phyloP scores from a whole-genome alignment of 2,797 vertebrate genomes.

The Lindbergichthys nudifrons region DNA sequence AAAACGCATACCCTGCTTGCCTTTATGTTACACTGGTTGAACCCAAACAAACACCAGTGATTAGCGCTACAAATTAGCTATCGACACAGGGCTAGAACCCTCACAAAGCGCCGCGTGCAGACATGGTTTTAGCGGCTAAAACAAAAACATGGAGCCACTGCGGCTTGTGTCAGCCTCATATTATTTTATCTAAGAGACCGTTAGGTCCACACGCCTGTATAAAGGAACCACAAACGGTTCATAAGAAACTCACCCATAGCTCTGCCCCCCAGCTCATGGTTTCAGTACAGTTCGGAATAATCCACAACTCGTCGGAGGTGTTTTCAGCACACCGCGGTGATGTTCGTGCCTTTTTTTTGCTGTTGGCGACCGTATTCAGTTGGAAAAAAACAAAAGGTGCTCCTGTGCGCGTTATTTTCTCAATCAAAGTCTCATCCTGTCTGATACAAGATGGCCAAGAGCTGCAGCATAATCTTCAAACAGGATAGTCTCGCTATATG shows the following conservation, averaged over 20 bases:
- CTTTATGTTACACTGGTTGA: not conserved
- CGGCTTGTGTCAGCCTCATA: conserved; percentile 2
- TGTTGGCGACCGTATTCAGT: not conserved
- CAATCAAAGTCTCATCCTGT: conserved; percentile 75
- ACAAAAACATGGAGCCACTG: conserved; percentile 29
- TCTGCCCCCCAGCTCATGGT: conserved; percentile 91
- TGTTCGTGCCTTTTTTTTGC: conserved; percentile 3
- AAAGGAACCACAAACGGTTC: not conserved
- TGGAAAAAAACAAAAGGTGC: not conserved
- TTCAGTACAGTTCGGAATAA: conserved; percentile 79
- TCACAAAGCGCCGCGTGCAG: conserved; percentile 7
- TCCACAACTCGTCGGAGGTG: conserved; percentile 78
- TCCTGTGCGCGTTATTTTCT: not conserved
- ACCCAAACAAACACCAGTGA: not conserved
- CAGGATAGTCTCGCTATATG: conserved; percentile 54
- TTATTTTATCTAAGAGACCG: conserved; percentile 20
- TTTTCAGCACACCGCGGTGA: conserved; percentile 54
- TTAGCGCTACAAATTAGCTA: conserved; percentile 49
- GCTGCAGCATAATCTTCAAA: conserved; percentile 70
- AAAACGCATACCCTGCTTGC: not conserved
- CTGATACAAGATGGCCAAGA: conserved; percentile 76
- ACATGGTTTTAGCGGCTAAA: conserved; percentile 29
- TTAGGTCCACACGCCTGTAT: conserved; percentile 21
- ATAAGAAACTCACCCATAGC: conserved; percentile 85
- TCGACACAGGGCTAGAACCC: not conserved